Base-by-base conservation (phyloP, 1,140 invertebrate species). In the Argopecten irradians region DNA sequence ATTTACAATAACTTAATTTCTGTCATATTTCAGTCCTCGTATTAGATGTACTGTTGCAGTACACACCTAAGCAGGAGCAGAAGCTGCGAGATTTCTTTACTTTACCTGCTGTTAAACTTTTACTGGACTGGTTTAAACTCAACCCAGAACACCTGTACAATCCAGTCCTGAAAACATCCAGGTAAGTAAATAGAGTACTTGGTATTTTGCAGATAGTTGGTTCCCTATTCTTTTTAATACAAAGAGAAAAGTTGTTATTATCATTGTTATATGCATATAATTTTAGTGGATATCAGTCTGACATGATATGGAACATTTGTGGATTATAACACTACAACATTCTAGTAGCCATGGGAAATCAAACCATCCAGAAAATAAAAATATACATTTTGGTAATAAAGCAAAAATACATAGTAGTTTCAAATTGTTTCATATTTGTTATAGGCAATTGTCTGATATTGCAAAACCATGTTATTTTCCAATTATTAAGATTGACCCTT, bases 101-200 rank as follows among this genome's bases (percentile, higher is more conserved):
- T 35, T 95, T 98, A 90, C 97, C 97, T 95, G 88, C 95, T 97
- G 97, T 98, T 88, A 97, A 97, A 96, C 96, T 98, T 86, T 96
- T 97, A 92, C 95, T 98, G 93, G 97, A 97, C 91, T 98, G 97
- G 97, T 95, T 97, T 86, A 94, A 95, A 88, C 95, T 96, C 55
- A 96, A 97, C 90, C 96, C 96, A 3, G 95, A 95, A 83, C 94
- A 97, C 90, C 94, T 97, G 43, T 94, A 96, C 36, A 95, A 96
- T 92, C 93, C 95, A 41, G 96, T 97, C 86, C 97, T 98, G 94
- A 96, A 96, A 35, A 96, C 96, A 82, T 92, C 96, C 96, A 86
- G 97, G 96, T 96, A 91, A 91, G 94, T 94, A n/a, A 22, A 13
- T n/a, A 19, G 83, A 84, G 39, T 7, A 13, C 39, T 33, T 19